Percentiles rank a stretch among this genome's conserved stretches.
Conservation (phyloP, 2,888 invertebrate species). For the Melitaea athalia region DNA sequence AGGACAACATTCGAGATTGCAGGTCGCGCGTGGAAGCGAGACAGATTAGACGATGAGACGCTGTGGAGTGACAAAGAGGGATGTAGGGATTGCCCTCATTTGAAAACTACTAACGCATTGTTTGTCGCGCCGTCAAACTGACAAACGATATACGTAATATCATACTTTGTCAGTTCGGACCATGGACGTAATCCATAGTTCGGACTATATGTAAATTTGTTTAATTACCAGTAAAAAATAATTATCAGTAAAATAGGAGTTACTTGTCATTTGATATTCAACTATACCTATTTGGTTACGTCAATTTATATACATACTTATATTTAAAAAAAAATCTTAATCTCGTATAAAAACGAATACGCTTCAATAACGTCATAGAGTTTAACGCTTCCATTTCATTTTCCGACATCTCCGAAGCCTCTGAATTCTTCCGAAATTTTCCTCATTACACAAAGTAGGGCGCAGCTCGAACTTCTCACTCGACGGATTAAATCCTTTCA, state of each 20-base stretch:
- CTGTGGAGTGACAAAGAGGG: constrained; percentile 64
- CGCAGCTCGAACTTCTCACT: constrained; percentile 27
- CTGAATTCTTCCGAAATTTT: constrained; percentile 25
- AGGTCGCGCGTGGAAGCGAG: constrained; percentile 60
- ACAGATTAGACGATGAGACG: constrained; percentile 45
- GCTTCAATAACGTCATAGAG: constrained; percentile 21
- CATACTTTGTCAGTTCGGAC: constrained; percentile 6
- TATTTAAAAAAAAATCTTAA: no score
- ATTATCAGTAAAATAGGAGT: background rate
- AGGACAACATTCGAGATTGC: constrained; percentile 72
- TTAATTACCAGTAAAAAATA: no score
- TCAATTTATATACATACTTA: no score
- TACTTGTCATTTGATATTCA: background rate
- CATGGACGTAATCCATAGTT: background rate
- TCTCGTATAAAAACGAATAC: background rate
- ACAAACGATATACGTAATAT: constrained; percentile 26
- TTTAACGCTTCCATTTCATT: constrained; percentile 16
- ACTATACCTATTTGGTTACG: no score
- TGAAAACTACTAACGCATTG: constrained; percentile 61
- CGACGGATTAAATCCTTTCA: constrained; percentile 51
- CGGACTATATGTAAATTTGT: background rate
- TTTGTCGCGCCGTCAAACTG: constrained; percentile 60
- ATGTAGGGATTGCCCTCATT: constrained; percentile 70
- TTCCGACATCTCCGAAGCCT: background rate
- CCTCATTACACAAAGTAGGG: constrained; percentile 27